Percentiles rank a stretch among this genome's conserved stretches.
phyloP scores from a whole-genome alignment of 1,140 invertebrate genomes.

The Microplitis mediator region DNA sequence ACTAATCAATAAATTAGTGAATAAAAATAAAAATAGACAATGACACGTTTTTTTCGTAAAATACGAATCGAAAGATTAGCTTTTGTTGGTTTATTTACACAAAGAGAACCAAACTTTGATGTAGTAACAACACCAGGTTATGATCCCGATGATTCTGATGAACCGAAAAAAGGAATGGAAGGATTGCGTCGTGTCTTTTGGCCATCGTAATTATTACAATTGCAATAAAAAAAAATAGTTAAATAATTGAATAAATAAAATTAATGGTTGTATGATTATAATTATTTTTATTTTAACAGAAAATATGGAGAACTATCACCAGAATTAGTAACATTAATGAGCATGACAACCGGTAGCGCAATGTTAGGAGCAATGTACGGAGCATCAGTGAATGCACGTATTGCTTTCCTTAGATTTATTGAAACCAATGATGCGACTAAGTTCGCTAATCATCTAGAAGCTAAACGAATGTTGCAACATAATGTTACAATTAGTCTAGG shows the following conservation, averaged over 20 bases:
- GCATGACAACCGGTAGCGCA: constrained; percentile 63
- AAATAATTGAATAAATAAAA: neutral
- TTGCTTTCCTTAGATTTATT: constrained; percentile 71
- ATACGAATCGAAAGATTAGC: too few relatives aligned
- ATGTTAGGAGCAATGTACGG: constrained; percentile 69
- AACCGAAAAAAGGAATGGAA: too few relatives aligned
- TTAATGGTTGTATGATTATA: neutral
- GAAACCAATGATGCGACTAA: constrained; percentile 74
- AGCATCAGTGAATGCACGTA: constrained; percentile 65
- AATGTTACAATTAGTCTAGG: constrained; percentile 69
- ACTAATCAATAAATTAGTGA: too few relatives aligned
- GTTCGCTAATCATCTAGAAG: constrained; percentile 70
- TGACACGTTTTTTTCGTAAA: too few relatives aligned
- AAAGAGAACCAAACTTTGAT: too few relatives aligned
- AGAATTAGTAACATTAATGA: constrained; percentile 66
- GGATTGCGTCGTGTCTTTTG: too few relatives aligned
- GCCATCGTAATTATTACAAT: too few relatives aligned
- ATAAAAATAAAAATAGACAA: too few relatives aligned
- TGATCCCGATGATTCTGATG: too few relatives aligned
- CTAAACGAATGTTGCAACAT: constrained; percentile 73
- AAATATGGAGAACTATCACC: constrained; percentile 66
- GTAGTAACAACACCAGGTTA: too few relatives aligned
- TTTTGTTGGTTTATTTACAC: too few relatives aligned
- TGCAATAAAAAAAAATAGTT: too few relatives aligned
- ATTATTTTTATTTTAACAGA: constrained; percentile 52